Base-by-base conservation (phyloP, 53 echinoderm and acorn worm species). In the Temnopleurus reevesii region DNA sequence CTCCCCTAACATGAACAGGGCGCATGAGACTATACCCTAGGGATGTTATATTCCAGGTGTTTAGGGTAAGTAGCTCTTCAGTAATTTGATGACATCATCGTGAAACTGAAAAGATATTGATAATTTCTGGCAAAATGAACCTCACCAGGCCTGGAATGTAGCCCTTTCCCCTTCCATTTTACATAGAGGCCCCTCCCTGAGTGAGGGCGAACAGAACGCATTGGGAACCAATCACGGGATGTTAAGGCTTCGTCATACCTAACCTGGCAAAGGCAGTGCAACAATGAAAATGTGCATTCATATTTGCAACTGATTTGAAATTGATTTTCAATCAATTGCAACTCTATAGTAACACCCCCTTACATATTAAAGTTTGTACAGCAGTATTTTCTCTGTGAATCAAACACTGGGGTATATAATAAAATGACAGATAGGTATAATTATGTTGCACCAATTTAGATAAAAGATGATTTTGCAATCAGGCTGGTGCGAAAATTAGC, bases 51-150 rank as follows among this genome's bases (percentile, higher is more conserved):
- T 41, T 41, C n/a, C 36, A 71, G 71, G 71, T 41, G 12, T 41
- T 19, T 38, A 41, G 9, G 71, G 43, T 71, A 41, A 71, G 71
- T 19, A 36, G n/a, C 71, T 41, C 71, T 19, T 71, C 36, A 71
- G 41, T 41, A 71, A 71, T 71, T 41, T 71, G 71, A 71, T 71
- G 71, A 71, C 71, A 71, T 71, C 71, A 71, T 71, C 71, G n/a
- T 19, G 23, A 71, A 71, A 19, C 23, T 49, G 5, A 41, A 71
- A 19, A 41, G 41, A 71, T 38, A 71, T 71, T 71, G 41, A 71
- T 71, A 41, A 71, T 71, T 71, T 71, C 71, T 71, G 71, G 71
- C 71, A 71, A 36, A 71, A 38, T 41, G 19, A 41, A 5, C 21
- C 41, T 41, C 71, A n/a, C n/a, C 36, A 71, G 71, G 36, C 71